phyloP scores from a whole-genome alignment of 2,888 invertebrate genomes.

The Polydrusus pterygomalis region DNA sequence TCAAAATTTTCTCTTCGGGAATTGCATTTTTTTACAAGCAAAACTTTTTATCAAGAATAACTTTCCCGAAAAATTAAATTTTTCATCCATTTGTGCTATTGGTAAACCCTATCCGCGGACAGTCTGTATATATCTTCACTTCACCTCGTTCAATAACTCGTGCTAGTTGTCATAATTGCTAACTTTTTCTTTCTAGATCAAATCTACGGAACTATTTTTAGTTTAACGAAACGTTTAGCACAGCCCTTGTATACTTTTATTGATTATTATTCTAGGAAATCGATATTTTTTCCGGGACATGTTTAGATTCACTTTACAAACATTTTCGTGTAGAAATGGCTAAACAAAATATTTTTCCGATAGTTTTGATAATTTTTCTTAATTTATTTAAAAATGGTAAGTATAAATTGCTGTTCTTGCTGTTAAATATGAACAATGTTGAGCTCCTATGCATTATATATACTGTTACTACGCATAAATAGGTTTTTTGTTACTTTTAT shows the following conservation, averaged over 20 bases:
- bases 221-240: neutral
- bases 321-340: slow-evolving; percentile 14
- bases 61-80: no score
- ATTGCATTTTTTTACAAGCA: no score
- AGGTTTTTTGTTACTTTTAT: no score
- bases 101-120: no score
- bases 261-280: slow-evolving; percentile 44
- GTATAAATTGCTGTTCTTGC: neutral
- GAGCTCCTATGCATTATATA: no score
- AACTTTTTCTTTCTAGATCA: neutral
- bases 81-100: no score
- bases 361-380: slow-evolving; percentile 13
- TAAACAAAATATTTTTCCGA: neutral
- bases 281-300: slow-evolving; percentile 51
- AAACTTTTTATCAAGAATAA: no score
- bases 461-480: no score
- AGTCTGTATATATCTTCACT: no score
- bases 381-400: slow-evolving; percentile 32
- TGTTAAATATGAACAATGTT: neutral
- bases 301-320: slow-evolving; percentile 24
- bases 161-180: neutral
- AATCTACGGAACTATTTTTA: neutral
- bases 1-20: no score
- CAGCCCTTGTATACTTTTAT: neutral
- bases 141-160: no score